Percentiles rank a stretch among this genome's conserved stretches.
Conservation (phyloP, 37 sponge, comb jelly and placozoan species). For the Tethya wilhelma region DNA sequence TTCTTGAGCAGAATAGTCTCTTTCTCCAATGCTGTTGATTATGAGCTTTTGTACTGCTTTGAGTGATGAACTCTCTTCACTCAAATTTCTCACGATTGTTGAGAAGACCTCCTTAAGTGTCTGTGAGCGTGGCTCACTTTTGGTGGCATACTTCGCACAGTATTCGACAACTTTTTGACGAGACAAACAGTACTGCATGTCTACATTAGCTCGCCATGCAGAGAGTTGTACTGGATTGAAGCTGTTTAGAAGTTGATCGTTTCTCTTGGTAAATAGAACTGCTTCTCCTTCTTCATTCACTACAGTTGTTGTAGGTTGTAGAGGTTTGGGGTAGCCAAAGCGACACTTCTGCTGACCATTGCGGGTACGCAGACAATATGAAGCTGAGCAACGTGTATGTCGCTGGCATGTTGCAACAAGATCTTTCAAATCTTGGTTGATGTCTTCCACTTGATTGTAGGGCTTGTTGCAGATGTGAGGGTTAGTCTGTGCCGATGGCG, state of each 20-base stretch:
- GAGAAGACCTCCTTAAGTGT: background rate
- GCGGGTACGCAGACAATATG: constrained; percentile 36
- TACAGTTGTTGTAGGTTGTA: constrained; percentile 27
- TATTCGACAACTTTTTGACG: constrained; percentile 11
- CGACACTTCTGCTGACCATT: constrained; percentile 31
- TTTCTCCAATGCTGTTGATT: constrained; percentile 12
- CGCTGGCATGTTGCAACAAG: constrained; percentile 52
- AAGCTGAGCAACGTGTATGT: constrained; percentile 46
- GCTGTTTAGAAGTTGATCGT: constrained; percentile 39
- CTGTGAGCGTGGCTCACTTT: constrained; percentile 10
- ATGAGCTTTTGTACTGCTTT: background rate
- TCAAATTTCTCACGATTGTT: background rate
- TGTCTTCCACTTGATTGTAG: constrained; percentile 20
- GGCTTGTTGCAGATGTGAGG: constrained; percentile 26
- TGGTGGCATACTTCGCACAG: constrained; percentile 37
- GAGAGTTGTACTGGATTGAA: constrained; percentile 35
- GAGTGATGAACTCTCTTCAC: constrained; percentile 9
- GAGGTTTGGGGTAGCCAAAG: constrained; percentile 47
- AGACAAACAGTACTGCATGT: constrained; percentile 31
- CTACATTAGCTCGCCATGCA: constrained; percentile 32
- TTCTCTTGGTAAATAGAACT: too few relatives aligned
- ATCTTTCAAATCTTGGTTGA: constrained; percentile 44
- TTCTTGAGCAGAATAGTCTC: constrained; percentile 36
- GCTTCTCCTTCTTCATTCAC: constrained; percentile 17
- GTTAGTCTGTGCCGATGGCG: constrained; percentile 23